Base-by-base conservation (phyloP, 1,140 invertebrate species). In the Eupristina koningsbergeri region DNA sequence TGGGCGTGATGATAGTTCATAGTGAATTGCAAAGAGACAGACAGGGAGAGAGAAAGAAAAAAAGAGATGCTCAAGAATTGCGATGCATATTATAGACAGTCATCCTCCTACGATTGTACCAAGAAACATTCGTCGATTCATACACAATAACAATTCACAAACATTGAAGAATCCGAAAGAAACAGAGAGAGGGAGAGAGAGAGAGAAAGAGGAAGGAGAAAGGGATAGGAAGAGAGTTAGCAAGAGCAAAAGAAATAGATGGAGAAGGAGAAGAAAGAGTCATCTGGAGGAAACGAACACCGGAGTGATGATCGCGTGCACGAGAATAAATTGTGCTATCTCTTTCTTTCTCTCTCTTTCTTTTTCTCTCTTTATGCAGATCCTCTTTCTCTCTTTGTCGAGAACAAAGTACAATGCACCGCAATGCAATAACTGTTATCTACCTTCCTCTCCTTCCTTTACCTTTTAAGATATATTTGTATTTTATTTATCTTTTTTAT, bases 1-100 rank as follows among this genome's bases (percentile, higher is more conserved):
- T 84, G 77, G 83, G 83, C 83, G 83, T 79, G 76, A 84, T 84
- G 64, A 69, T 47, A 15, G 47, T 31, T 22, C 50, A 34, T 64
- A n/a, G n/a, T n/a, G n/a, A n/a, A n/a, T n/a, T n/a, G n/a, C n/a
- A n/a, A n/a, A n/a, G 67, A 80, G 74, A 80, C 36, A 45, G 77
- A 61, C 26, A 76, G 63, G 71, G 74, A 75, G 47, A 50, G 19
- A 58, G 81, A 71, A 34, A 31, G 36, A 41, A 69, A 75, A 80
- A 80, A 79, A 80, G 83, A 81, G 58, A 41, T 31, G 61, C 26
- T 45, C 50, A 22, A 86, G 86, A 87, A 85, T 88, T 88, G 87
- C 87, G 81, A 86, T 87, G 87, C 87, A 84, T 87, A 88, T 88
- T 87, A 87, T 88, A 87, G 87, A 86, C 87, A 87, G 88, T 87